Evolutionary conservation across 1,140 invertebrate genomes (phyloP), one percentile per base, ranked within the genome.

Genomic region (Cheumatopsyche charites): DNA sequence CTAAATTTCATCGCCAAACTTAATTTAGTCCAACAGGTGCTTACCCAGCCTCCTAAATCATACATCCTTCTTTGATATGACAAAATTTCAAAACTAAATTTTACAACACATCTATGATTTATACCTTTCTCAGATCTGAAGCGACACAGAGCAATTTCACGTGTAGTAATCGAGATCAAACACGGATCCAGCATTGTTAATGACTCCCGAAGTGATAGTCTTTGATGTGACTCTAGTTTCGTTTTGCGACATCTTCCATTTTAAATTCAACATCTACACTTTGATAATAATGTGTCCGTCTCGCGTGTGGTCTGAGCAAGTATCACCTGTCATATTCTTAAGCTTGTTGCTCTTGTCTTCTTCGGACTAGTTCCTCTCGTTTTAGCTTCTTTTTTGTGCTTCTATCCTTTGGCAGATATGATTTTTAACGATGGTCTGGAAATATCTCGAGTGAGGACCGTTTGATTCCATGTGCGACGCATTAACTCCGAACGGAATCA

Each of bases 401-500:
- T 58, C n/a, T 49, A 49, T 29, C 23, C 23, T 58, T 62, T 62
- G 15, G 23, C 23, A 5, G 19, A 29, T 62, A 62, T 62, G 58
- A 26, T 25, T 62, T 62, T 36, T 62, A 36, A n/a, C 25, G 58
- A 36, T 36, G 58, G 3, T 36, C 11, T 62, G 19, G 19, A 52
- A 52, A 52, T 17, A 52, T 17, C n/a, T 26, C 23, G 3, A 62
- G 25, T 11, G 58, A 26, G 26, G 7, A n/a, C 17, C 62, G 26
- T 63, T 63, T 63, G 62, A 63, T 63, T 23, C 62, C 62, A 63
- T 63, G 62, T 63, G 62, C 36, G 15, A 3, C 41, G 62, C 62
- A 63, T 63, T 63, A 63, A 41, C 5, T 41, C 29, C 5, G 62
- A 63, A 21, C 11, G 62, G 11, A 15, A 63, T 62, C 36, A 42